Evolutionary conservation across 2,113 vertebrate genomes (phyloP).

Genomic region (Labeo catla): DNA sequence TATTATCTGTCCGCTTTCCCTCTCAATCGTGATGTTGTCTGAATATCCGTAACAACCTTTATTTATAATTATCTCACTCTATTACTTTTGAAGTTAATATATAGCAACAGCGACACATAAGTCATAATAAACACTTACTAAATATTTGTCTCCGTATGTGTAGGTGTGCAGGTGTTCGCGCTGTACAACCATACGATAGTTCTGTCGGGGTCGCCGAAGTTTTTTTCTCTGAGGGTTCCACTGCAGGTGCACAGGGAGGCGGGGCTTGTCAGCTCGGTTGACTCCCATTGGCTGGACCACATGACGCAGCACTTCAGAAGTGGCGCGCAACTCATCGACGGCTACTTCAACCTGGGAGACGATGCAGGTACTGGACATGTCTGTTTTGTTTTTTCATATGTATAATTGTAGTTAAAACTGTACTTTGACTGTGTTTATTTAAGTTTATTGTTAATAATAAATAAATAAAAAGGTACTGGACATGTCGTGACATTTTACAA

Average conservation of each 20-base stretch:
- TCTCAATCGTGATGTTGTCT: not conserved
- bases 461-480: conserved; percentile 75
- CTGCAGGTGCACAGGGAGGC: conserved; percentile 85
- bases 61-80: not conserved
- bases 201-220: conserved; percentile 76
- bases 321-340: conserved; percentile 87
- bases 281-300: conserved; percentile 94
- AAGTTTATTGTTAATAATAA: no score
- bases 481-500: not conserved
- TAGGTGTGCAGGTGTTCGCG: conserved; percentile 87
- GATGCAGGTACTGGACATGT: conserved; percentile 73
- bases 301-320: conserved; percentile 96
- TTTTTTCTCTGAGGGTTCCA: conserved; percentile 89
- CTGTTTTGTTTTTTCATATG: no score
- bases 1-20: not conserved
- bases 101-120: not conserved
- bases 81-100: not conserved
- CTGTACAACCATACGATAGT: conserved; percentile 89
- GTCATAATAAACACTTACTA: conserved; percentile 11
- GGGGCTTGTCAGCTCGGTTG: conserved; percentile 81
- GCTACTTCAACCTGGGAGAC: conserved; percentile 84
- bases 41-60: not conserved
- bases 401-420: no score
- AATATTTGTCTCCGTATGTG: conserved; percentile 14
- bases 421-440: no score